Base-by-base conservation (phyloP, 2,888 invertebrate species). In the Tryphoninae sp. region DNA sequence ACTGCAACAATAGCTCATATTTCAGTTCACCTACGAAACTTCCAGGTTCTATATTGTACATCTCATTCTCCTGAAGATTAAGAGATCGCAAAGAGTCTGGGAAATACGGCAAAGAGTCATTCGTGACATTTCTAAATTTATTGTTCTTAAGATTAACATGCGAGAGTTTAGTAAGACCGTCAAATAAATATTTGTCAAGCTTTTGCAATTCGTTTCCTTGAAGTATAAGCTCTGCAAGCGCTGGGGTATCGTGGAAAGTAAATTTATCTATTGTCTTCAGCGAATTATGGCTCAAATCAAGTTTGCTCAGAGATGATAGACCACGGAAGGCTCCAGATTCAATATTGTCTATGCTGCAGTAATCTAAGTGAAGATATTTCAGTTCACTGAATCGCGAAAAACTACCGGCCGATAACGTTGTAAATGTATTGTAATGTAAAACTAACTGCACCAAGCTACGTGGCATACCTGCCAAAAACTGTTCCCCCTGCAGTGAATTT, bases 401-500 rank as follows among this genome's bases (percentile, higher is more conserved):
- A 33, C 0, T 33, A 33, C 33, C 6, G 6, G 33, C 33, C 33
- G 33, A 1, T 33, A 33, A 33, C 6, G 33, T 6, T 33, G 0
- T 6, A 6, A 33, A 0, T 1, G 6, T 2, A 33, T 33, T 33
- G 19, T 19, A 19, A 33, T 0, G 1, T 19, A 19, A 19, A 33
- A 0, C 2, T 6, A 33, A 33, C 33, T 33, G 33, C 1, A 33
- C 7, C 2, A 33, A 6, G 33, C 33, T 33, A 33, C 33, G 33
- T 3, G 33, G 33, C 33, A 33, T 0, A 4, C 33, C 33, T 33
- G 33, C 33, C 6, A 33, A 6, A 33, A 33, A 33, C 6, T 33
- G 7, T 33, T 7, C 33, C 6, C 33, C 33, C 1, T 33, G 4
- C 33, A 33, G 33, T 6, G 1, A 78, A 68, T 89, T 89, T 0